Conservation (phyloP, 2,113 vertebrate genomes). For the Piprites chloris region DNA sequence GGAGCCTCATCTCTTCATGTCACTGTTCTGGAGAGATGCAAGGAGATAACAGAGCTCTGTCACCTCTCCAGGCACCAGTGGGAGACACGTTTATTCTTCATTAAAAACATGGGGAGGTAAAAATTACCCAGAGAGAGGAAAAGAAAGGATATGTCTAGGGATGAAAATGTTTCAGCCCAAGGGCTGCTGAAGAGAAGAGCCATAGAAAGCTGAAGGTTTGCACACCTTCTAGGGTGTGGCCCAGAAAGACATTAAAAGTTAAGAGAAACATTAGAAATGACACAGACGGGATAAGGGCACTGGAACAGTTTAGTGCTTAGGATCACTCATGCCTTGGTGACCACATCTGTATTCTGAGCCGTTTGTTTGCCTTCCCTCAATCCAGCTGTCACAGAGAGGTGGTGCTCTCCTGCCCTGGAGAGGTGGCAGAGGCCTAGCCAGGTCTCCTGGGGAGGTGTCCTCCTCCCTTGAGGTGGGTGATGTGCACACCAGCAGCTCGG, state of each 20-base stretch:
- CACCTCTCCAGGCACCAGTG: background rate
- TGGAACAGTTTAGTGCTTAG: background rate
- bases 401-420: background rate
- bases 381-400: background rate
- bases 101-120: background rate
- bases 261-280: background rate
- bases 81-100: background rate
- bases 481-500: accelerated
- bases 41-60: background rate
- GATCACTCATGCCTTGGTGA: background rate
- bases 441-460: background rate
- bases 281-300: background rate
- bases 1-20: background rate
- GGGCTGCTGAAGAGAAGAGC: background rate
- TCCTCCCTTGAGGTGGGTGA: background rate
- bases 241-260: background rate
- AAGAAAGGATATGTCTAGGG: background rate
- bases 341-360: background rate
- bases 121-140: background rate
- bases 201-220: background rate
- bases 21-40: background rate
- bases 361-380: background rate
- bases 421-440: background rate
- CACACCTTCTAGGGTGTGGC: background rate
- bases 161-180: background rate